A percentile compares a stretch with the other conserved stretches of the same genome.
phyloP scores from a whole-genome alignment of 2,113 vertebrate species.

The Apteryx owenii region DNA sequence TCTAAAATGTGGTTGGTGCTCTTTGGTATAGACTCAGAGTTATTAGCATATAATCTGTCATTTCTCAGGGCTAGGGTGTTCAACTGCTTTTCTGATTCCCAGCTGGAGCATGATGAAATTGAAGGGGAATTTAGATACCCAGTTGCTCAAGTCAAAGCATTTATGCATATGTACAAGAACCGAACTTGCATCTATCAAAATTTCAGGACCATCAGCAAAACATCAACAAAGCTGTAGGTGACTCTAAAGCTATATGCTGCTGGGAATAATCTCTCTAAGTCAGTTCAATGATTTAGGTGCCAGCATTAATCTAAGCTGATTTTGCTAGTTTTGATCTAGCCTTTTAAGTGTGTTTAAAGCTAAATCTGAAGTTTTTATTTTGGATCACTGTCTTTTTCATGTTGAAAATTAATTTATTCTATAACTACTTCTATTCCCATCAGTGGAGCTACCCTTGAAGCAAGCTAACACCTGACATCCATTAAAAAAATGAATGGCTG shows the following conservation, averaged over 20 bases:
- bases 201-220: not conserved
- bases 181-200: not conserved
- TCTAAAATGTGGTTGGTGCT: not conserved
- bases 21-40: not conserved
- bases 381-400: not conserved
- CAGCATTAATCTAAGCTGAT: not conserved
- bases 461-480: not conserved
- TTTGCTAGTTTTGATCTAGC: not conserved
- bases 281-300: not conserved
- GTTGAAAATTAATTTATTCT: not conserved
- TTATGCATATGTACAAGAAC: not conserved
- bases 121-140: not conserved
- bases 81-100: not conserved
- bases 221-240: not conserved
- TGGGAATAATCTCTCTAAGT: not conserved
- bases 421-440: not conserved
- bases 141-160: not conserved
- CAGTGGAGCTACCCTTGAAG: not conserved
- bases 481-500: not conserved
- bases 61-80: not conserved
- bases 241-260: not conserved
- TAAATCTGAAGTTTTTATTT: not conserved
- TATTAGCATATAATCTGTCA: not conserved
- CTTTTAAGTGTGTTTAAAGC: constrained; percentile 4
- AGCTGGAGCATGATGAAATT: not conserved